Percentiles rank a stretch among this genome's conserved stretches.
phyloP scores from a whole-genome alignment of 2,113 vertebrate genomes.

The Microcebus lehilahytsara region DNA sequence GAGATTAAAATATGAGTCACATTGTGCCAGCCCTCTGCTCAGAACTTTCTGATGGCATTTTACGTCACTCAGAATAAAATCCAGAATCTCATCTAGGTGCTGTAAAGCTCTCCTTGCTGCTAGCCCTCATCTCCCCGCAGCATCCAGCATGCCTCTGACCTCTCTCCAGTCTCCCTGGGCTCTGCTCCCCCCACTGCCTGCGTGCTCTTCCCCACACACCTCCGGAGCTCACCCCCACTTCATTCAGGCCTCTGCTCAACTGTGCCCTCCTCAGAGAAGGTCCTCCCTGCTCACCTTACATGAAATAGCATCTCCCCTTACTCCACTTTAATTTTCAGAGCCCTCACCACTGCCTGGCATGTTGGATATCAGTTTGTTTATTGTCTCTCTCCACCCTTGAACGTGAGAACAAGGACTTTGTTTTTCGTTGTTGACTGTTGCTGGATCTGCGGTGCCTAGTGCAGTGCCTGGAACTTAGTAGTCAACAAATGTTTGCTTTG shows the following conservation, averaged over 20 bases:
- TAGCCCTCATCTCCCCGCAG: background rate
- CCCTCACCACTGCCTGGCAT: rapidly evolving
- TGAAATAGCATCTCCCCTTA: background rate
- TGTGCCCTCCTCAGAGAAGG: background rate
- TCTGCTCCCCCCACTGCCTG: too few relatives aligned
- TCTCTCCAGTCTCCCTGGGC: background rate
- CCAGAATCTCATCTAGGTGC: background rate
- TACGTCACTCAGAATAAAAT: background rate
- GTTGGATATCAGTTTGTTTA: background rate
- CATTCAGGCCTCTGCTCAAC: background rate
- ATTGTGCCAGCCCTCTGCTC: background rate
- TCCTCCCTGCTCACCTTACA: background rate
- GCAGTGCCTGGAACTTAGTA: background rate
- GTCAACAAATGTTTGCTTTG: background rate
- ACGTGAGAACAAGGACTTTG: background rate
- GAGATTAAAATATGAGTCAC: background rate
- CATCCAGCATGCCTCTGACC: background rate
- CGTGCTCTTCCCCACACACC: background rate
- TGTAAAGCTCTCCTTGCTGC: background rate
- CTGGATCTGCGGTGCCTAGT: background rate
- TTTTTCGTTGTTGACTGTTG: background rate
- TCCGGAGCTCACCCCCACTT: background rate
- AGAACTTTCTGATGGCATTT: background rate
- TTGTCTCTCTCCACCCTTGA: background rate
- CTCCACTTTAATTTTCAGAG: background rate